Conservation (phyloP, 2,888 invertebrate species). For the Baronia brevicornis region DNA sequence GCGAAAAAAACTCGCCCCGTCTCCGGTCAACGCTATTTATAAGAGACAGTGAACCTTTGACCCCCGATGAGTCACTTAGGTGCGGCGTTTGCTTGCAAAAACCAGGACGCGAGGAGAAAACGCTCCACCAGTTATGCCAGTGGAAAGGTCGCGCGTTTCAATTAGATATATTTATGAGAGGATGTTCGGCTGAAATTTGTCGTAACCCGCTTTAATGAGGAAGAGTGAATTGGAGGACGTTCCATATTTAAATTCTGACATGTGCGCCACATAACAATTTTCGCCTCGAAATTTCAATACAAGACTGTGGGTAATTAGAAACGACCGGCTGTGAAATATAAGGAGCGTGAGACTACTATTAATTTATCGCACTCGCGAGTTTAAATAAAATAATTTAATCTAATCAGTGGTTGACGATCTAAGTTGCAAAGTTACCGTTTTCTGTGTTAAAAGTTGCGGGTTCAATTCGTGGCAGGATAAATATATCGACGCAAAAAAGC, state of each 20-base stretch:
- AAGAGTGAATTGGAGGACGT: constrained; percentile 57
- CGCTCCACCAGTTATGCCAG: constrained; percentile 20
- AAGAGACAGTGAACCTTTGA: constrained; percentile 24
- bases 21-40: constrained; percentile 8
- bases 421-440: no score
- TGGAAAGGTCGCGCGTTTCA: constrained; percentile 39
- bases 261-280: constrained; percentile 14
- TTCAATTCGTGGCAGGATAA: no score
- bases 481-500: no score
- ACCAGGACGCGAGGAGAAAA: constrained; percentile 17
- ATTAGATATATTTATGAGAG: constrained; percentile 45
- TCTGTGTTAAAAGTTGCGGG: no score
- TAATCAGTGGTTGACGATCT: no score
- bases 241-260: constrained; percentile 36
- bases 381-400: not conserved
- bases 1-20: not conserved
- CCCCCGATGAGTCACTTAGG: constrained; percentile 26
- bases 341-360: constrained; percentile 12
- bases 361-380: constrained; percentile 10
- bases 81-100: constrained; percentile 20
- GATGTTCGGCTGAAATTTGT: constrained; percentile 57
- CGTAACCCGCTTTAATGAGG: constrained; percentile 61
- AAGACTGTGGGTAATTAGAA: constrained; percentile 15
- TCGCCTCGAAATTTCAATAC: constrained; percentile 16
- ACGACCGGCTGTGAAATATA: constrained; percentile 9